phyloP scores from a whole-genome alignment of 2,113 vertebrate species.

The Carettochelys insculpta region DNA sequence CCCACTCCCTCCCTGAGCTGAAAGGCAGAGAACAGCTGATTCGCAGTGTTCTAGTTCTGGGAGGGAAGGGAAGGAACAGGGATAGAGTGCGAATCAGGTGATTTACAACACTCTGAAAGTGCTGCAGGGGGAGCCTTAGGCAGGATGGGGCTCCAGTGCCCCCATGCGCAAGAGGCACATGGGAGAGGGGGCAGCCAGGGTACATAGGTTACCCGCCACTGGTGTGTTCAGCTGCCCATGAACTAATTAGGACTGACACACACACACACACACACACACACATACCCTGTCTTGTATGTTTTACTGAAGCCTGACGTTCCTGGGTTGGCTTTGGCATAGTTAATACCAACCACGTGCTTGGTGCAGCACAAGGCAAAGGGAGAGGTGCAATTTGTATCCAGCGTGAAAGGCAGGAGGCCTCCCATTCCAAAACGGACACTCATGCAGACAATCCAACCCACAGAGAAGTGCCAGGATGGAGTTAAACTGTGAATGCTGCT shows the following conservation, averaged over 20 bases:
- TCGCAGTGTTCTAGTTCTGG: no score
- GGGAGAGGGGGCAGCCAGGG: no score
- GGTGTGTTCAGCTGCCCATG: neutral
- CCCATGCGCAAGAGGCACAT: no score
- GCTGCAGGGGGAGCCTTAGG: no score
- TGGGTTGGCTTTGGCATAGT: accelerated
- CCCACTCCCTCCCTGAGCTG: no score
- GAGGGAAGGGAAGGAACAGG: no score
- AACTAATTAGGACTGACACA: accelerated
- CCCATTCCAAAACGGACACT: accelerated
- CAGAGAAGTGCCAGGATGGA: neutral
- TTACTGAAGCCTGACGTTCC: neutral
- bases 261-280: no score
- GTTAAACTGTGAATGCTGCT: neutral
- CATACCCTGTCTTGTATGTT: neutral
- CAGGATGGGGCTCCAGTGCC: no score
- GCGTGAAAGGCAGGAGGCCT: accelerated
- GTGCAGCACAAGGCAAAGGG: neutral
- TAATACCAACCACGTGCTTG: neutral
- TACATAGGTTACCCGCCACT: no score
- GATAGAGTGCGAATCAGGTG: no score
- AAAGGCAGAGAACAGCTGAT: no score
- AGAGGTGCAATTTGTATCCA: accelerated
- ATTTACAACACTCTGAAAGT: no score
- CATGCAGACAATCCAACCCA: neutral